Conservation (phyloP, 1,140 invertebrate genomes). For the Dendrolimus punctatus region DNA sequence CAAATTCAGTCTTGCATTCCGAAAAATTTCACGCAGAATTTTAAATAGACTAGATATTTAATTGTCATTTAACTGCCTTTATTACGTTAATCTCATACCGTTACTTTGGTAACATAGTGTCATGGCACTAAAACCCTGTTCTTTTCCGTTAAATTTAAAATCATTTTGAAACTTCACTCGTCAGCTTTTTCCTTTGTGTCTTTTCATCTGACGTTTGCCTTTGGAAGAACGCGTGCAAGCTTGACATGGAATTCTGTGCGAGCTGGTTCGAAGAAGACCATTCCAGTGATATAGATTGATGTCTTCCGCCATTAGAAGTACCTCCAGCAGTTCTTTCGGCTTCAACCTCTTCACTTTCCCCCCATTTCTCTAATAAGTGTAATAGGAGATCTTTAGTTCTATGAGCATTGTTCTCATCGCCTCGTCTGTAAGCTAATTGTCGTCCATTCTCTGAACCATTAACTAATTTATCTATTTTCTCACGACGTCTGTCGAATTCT, state of each 20-base stretch:
- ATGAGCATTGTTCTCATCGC: slow-evolving; percentile 72
- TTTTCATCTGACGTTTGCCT: slow-evolving; percentile 74
- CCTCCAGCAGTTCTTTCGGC: slow-evolving; percentile 56
- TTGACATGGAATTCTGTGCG: slow-evolving; percentile 75
- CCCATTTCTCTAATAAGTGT: slow-evolving; percentile 82
- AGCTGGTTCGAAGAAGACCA: slow-evolving; percentile 72
- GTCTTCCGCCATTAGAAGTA: slow-evolving; percentile 60
- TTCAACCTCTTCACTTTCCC: slow-evolving; percentile 70
- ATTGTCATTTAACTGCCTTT: slow-evolving; percentile 32
- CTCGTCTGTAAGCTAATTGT: slow-evolving; percentile 60
- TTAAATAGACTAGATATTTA: slow-evolving; percentile 52
- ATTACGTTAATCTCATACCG: slow-evolving; percentile 46
- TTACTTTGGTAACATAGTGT: slow-evolving; percentile 64
- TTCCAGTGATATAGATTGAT: slow-evolving; percentile 73
- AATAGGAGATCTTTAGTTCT: slow-evolving; percentile 82
- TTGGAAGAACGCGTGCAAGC: slow-evolving; percentile 79
- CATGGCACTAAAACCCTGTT: slow-evolving; percentile 53
- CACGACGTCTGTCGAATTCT: slow-evolving; percentile 65
- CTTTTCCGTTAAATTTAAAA: slow-evolving; percentile 15
- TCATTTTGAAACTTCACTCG: slow-evolving; percentile 42
- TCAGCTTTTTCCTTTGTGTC: slow-evolving; percentile 62
- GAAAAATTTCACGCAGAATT: slow-evolving; percentile 9
- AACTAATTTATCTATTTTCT: slow-evolving; percentile 62
- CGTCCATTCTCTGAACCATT: slow-evolving; percentile 48
- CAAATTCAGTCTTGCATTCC: slow-evolving; percentile 16